A percentile compares a stretch with the other conserved stretches of the same genome.
Conservation (phyloP, 2,797 vertebrate species). For the Squalus acanthias region DNA sequence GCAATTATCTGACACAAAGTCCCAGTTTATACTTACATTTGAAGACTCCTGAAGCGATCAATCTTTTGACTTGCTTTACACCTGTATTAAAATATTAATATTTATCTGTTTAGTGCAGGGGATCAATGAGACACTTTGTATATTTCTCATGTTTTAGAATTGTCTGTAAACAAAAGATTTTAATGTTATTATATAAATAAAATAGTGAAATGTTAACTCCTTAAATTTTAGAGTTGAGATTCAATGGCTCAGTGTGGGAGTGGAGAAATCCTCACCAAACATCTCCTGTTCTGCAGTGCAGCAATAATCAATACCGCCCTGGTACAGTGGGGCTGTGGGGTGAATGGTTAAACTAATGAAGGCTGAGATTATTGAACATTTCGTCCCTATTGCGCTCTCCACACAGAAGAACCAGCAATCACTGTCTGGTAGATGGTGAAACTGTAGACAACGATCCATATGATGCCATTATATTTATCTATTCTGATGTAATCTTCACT, state of each 20-base stretch:
- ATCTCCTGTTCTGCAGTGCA: not conserved
- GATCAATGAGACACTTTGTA: not conserved
- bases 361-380: not conserved
- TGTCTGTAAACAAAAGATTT: not conserved
- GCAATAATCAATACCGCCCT: not conserved
- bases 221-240: not conserved
- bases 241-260: not conserved
- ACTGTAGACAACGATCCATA: not conserved
- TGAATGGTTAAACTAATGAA: not conserved
- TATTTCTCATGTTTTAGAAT: not conserved
- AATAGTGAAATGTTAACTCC: not conserved
- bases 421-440: not conserved
- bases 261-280: not conserved
- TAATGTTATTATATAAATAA: not conserved
- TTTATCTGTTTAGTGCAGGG: not conserved
- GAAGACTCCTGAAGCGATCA: not conserved
- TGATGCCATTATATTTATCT: not conserved
- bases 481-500: not conserved
- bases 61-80: slow-evolving; percentile 14
- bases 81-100: not conserved
- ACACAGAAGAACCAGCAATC: not conserved
- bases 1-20: not conserved
- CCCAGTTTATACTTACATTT: slow-evolving; percentile 3
- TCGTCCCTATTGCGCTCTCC: not conserved
- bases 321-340: not conserved